Base-by-base conservation (phyloP, 2,113 vertebrate genomes). In the Alaudala cheleensis region DNA sequence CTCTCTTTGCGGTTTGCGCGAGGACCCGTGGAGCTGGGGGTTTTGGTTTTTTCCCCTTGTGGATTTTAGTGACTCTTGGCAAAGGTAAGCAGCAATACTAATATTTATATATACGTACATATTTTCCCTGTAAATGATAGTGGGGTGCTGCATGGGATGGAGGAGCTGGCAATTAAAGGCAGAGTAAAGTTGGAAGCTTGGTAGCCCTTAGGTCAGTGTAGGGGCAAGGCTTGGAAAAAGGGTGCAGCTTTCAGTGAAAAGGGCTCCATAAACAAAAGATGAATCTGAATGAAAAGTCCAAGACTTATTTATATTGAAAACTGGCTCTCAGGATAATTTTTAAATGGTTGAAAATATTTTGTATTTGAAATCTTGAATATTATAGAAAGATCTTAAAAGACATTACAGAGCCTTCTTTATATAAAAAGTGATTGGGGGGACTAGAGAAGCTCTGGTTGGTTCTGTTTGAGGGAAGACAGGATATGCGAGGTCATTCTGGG, bases 61-160 rank as follows among this genome's bases (percentile, higher is more conserved):
- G 74, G 96, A 95, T 93, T 97, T 97, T 34, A 47, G 71, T 37
- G 87, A 91, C 91, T 95, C 72, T 74, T 58, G 70, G 79, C 50
- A 47, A 86, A 97, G 98, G 98, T 98, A 97, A 98, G 97, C 42
- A 20, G 66, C 53, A 54, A 19, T 54, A 7, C 7, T 4, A 2
- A 40, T 4, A 7, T 40, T 9, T 6, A 4, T 31, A 5, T 14
- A 14, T 9, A 6, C 10, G 0, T 2, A 11, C 1, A 1, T 40
- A 3, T 20, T 21, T 70, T 47, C 26, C 5, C 0, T 7, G 0
- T 12, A 39, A 45, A n/a, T 1, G 47, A 11, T 23, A 8, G 22
- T 0, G 16, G 33, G 44, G 31, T 67, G 69, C n/a, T 2, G 12
- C 9, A 3, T 14, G 37, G 42, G 56, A 6, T 76, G 81, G 23